A percentile compares a stretch with the other conserved stretches of the same genome.
Evolutionary conservation across 2,888 invertebrate genomes (phyloP).

Genomic region (Apomyelois bistriatella): DNA sequence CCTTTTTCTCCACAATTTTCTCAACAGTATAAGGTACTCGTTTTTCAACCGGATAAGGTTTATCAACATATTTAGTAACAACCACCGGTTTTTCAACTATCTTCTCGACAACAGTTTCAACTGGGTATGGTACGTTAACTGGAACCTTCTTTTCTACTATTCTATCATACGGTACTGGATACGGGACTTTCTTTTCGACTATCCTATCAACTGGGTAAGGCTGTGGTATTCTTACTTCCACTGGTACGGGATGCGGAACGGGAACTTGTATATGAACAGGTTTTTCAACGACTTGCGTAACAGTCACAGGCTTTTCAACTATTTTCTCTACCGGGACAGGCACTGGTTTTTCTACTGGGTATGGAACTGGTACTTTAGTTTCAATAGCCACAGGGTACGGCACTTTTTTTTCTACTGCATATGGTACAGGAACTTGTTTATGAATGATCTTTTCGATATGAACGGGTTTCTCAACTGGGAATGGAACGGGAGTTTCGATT

Average conservation of each 20-base stretch:
- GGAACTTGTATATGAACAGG: conserved; percentile 64
- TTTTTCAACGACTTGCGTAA: conserved; percentile 67
- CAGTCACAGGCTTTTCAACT: conserved; percentile 76
- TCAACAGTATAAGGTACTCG: conserved; percentile 60
- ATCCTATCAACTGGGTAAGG: conserved; percentile 76
- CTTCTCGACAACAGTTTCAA: conserved; percentile 40
- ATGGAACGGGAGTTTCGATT: conserved; percentile 63
- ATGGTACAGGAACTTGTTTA: conserved; percentile 68
- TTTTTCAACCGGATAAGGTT: conserved; percentile 65
- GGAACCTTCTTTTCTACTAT: conserved; percentile 71
- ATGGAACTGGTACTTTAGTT: conserved; percentile 68
- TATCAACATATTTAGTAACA: conserved; percentile 63
- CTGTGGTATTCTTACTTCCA: conserved; percentile 57
- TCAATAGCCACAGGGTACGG: conserved; percentile 69
- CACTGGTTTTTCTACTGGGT: conserved; percentile 64
- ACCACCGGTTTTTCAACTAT: conserved; percentile 81
- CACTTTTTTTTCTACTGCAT: conserved; percentile 73
- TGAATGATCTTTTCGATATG: conserved; percentile 60
- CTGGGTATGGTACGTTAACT: conserved; percentile 66
- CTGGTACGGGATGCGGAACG: conserved; percentile 58
- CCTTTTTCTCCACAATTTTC: conserved; percentile 71
- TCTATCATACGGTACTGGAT: conserved; percentile 64
- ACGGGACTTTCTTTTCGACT: conserved; percentile 69
- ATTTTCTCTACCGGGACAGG: conserved; percentile 71
- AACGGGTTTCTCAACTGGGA: conserved; percentile 65